Conservation (phyloP, 2,888 invertebrate genomes). For the Schizotus pectinicornis region DNA sequence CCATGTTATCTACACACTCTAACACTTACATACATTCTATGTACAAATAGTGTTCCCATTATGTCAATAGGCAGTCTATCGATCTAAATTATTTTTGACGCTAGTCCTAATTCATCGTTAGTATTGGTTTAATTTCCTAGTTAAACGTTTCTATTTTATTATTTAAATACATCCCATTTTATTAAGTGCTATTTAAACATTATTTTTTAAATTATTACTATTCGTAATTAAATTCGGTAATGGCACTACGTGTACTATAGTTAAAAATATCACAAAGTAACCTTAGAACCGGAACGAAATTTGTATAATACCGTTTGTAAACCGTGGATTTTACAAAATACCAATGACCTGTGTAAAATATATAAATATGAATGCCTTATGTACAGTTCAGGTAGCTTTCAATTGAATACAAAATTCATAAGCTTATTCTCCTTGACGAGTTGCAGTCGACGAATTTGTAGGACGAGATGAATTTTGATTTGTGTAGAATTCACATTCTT, state of each 20-base stretch:
- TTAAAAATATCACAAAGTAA: conserved; percentile 31
- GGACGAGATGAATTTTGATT: conserved; percentile 25
- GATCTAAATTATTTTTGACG: conserved; percentile 25
- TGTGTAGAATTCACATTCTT: neutral
- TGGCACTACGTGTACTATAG: conserved; percentile 39
- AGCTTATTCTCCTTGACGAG: conserved; percentile 28
- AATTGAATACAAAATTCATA: conserved; percentile 40
- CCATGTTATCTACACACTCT: conserved; percentile 32
- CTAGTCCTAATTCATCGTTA: conserved; percentile 19
- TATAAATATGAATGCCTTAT: conserved; percentile 35
- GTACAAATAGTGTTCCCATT: conserved; percentile 48
- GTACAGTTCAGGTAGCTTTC: conserved; percentile 38
- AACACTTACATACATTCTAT: conserved; percentile 39
- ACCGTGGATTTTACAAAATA: conserved; percentile 30
- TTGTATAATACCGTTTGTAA: conserved; percentile 13
- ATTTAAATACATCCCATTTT: conserved; percentile 24
- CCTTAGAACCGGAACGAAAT: conserved; percentile 12
- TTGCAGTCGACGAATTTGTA: conserved; percentile 26
- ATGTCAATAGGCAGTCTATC: conserved; percentile 39
- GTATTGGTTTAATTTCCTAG: conserved; percentile 23
- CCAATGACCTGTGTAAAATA: conserved; percentile 36
- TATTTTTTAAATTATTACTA: conserved; percentile 15
- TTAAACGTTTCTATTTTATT: conserved; percentile 7
- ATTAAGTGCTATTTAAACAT: conserved; percentile 33
- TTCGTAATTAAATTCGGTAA: conserved; percentile 35